phyloP scores from a whole-genome alignment of 92 coral and sea anemone genomes.

The Paramuricea clavata region DNA sequence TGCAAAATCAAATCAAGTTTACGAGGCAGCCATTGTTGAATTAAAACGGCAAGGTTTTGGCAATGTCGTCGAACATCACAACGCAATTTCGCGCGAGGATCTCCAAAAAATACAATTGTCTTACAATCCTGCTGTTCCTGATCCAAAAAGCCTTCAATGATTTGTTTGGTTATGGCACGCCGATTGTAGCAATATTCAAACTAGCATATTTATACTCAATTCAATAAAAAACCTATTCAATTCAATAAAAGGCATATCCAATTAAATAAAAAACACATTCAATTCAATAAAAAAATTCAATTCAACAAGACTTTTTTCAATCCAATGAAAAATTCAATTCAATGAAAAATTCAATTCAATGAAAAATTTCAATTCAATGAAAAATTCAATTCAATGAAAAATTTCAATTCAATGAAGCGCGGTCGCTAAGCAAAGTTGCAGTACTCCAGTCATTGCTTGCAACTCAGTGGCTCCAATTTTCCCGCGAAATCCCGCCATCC shows the following conservation, averaged over 20 bases:
- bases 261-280: too few relatives aligned
- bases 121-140: too few relatives aligned
- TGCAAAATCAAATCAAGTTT: too few relatives aligned
- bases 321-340: neutral
- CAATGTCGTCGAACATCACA: too few relatives aligned
- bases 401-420: constrained; percentile 2
- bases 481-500: neutral
- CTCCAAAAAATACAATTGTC: too few relatives aligned
- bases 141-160: too few relatives aligned
- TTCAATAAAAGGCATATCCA: neutral
- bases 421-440: neutral
- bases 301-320: neutral
- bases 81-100: too few relatives aligned
- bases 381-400: neutral
- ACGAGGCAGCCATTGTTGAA: too few relatives aligned
- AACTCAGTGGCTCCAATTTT: too few relatives aligned
- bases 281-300: too few relatives aligned
- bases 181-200: neutral
- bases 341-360: neutral
- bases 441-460: neutral
- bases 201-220: neutral
- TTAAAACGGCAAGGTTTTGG: too few relatives aligned
- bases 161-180: constrained; percentile 5
- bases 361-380: neutral
- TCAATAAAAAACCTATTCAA: neutral